Evolutionary conservation across 2,113 vertebrate species (phyloP), one percentile per base, ranked within the genome.

Genomic region (Phoxinus phoxinus): DNA sequence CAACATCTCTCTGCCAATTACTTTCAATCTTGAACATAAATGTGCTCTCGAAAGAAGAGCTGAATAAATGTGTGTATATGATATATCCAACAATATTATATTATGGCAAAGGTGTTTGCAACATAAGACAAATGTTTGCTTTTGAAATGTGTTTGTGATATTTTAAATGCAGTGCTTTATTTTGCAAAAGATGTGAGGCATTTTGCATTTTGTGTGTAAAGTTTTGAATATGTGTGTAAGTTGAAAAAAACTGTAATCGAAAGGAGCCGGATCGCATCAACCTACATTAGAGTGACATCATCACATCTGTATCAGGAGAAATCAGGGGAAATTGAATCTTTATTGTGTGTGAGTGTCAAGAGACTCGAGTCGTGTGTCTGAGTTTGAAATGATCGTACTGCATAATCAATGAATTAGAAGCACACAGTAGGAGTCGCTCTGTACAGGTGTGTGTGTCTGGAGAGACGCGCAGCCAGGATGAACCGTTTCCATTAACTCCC

Each of bases 401-500:
- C 91, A 90, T 91, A 90, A 92, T 94, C 92, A 92, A 93, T 93
- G 92, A 90, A 94, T 93, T 90, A 93, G 87, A 86, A 85, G 86
- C 86, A 71, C 61, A 80, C 85, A 91, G 94, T 93, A 93, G 94
- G 89, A 92, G 93, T 93, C 94, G 91, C 94, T 93, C 89, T 35
- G 81, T 91, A 93, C 94, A 91, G 90, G 89, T 90, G 92, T 92
- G 92, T 93, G 94, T 89, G 89, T 89, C 92, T 89, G 87, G 85
- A 94, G 92, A 92, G 86, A 84, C 87, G 84, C 67, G 48, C 79
- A 87, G 90, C 89, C 87, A 67, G 90, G 89, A 86, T 87, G 91
- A 93, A 91, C 87, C 21, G 63, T 93, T 93, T 94, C 92, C 92
- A 94, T 94, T 94, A 94, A 94, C 89, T 91, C 86, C 90, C 85